Base-by-base conservation (phyloP, 2,797 vertebrate species). In the Cossypha niveicapilla region DNA sequence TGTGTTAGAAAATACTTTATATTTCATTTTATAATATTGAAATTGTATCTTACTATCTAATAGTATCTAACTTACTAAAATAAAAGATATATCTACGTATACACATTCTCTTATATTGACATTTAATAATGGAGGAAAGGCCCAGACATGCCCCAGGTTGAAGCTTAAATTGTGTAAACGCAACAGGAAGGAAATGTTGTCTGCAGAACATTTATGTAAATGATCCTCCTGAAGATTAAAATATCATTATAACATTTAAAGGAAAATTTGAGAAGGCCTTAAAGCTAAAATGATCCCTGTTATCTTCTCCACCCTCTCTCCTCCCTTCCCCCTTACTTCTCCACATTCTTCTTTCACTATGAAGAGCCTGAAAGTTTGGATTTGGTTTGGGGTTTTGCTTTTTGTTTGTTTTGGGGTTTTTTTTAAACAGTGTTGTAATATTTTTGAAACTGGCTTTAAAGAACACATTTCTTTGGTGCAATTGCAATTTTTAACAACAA, bases 401-500 rank as follows among this genome's bases (percentile, higher is more conserved):
- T 28, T 76, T 62, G 72, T 13, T 75, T 71, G 82, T 93, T 7
- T 37, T 32, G 53, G 90, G 18, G 12, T 5, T 22, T 24, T 68
- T 53, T 92, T 96, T 94, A 71, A 95, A 74, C 72, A 83, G 57
- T 76, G 12, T 53, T 89, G 44, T 90, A 94, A 83, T 80, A 86
- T 92, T 96, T 96, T 83, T 86, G 73, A 88, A 96, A 95, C 92
- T 91, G 90, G 94, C 92, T 97, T 97, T 77, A 95, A 94, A 95
- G 93, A 96, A 97, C 91, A 84, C n/a, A 94, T 97, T 97, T 97
- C 86, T 92, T 92, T 91, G 83, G 92, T 93, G 90, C 90, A 98
- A 98, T 95, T 97, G 97, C 98, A 98, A 66, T 97, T 98, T 97
- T 98, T 98, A 98, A 98, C 98, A 98, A 98, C 97, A 95, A 98